A percentile compares a stretch with the other conserved stretches of the same genome.
These are phyloP conservation scores for Thripadectes ignobilis DNA, from an alignment of 2,797 vertebrate genomes.

Conservation along the genomic window DNA sequence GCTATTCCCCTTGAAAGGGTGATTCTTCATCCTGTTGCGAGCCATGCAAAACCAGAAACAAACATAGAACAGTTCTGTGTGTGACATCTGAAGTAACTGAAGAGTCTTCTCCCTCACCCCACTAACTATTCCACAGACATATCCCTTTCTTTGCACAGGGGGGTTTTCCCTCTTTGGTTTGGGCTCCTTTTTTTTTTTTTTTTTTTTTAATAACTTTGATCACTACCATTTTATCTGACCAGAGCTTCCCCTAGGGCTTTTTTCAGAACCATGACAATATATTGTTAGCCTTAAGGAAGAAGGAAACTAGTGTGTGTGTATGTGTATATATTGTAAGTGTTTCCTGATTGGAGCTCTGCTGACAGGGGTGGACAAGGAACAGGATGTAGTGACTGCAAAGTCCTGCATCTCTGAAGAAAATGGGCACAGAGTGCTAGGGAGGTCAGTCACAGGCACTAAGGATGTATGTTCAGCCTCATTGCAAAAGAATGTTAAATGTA, in stretches of 20 bases:
- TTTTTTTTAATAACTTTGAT: background rate
- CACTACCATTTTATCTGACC: background rate
- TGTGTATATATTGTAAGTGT: background rate
- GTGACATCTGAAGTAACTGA: background rate
- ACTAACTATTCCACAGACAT: background rate
- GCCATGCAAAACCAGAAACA: background rate
- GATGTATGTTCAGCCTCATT: background rate
- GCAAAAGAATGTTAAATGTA: background rate
- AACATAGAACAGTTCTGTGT: background rate
- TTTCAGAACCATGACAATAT: background rate
- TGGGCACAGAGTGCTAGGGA: background rate
- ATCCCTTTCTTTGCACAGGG: background rate
- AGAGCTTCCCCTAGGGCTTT: background rate
- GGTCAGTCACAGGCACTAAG: background rate
- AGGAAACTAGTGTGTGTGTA: background rate
- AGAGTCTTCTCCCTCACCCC: background rate
- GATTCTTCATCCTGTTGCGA: background rate
- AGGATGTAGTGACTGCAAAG: background rate
- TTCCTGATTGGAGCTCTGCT: background rate
- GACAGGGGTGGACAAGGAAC: background rate
- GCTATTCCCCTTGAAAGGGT: background rate
- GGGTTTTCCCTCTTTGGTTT: background rate
- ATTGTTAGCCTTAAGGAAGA: background rate
- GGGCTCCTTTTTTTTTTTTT: background rate
- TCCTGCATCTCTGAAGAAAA: background rate